Base-by-base conservation (phyloP, 1,140 invertebrate species). In the Drosophila leontia region DNA sequence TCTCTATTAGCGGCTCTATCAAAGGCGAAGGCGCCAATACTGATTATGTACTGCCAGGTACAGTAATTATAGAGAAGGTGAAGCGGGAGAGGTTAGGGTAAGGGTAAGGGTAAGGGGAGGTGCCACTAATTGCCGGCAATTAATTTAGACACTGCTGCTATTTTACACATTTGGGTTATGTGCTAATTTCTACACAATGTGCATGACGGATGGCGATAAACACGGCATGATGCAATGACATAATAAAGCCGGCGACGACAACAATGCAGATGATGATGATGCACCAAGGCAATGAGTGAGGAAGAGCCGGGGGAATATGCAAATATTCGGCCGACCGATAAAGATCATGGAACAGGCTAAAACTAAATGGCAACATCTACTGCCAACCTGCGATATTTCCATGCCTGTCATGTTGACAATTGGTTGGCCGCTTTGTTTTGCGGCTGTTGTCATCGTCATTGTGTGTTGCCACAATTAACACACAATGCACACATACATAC, bases 141-240 rank as follows among this genome's bases (percentile, higher is more conserved):
- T 88, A 88, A 88, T 90, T 88, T 84, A 87, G 72, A 80, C 81
- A 65, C 68, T 56, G 82, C 63, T 86, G 86, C 67, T 85, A 88
- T 90, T 80, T 90, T 84, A 90, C 80, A 90, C 80, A 88, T 88
- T 88, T 78, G 78, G 84, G 84, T 69, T 88, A 88, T 88, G 84
- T 88, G 85, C 84, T 88, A 90, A 88, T 88, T 88, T 84, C 78
- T 80, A 88, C 85, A 90, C 85, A 88, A 88, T 88, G 81, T 88
- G 84, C 84, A 88, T 88, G 84, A 88, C 85, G 84, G 74, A 88
- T 88, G 84, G 85, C 84, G 83, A 88, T 87, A 87, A 87, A 87
- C 72, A 83, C 51, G 75, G 75, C 62, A 77, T 88, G 84, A 90
- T 81, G 84, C 84, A 88, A 90, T 90, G 81, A 90, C 85, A 91